phyloP scores from a whole-genome alignment of 2,888 invertebrate genomes.

The Dioctria rufipes region DNA sequence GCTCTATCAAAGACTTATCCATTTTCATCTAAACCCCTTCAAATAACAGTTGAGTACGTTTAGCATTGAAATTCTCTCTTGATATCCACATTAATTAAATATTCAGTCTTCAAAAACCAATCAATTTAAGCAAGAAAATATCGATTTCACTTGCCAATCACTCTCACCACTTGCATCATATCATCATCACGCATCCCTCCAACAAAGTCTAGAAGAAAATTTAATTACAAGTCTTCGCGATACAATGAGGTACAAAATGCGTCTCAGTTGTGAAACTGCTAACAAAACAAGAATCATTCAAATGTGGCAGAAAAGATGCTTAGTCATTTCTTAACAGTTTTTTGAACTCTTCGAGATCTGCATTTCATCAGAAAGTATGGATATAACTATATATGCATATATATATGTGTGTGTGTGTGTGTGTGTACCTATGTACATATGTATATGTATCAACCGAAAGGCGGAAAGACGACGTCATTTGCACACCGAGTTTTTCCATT shows the following conservation, averaged over 20 bases:
- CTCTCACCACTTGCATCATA: constrained; percentile 4
- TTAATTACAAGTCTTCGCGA: constrained; percentile 38
- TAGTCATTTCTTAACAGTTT: constrained; percentile 49
- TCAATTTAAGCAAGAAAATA: constrained; percentile 22
- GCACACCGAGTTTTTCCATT: constrained; percentile 19
- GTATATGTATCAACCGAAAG: neutral
- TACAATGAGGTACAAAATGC: constrained; percentile 44
- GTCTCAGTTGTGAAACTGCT: constrained; percentile 44
- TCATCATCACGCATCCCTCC: neutral
- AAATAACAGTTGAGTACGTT: too few species aligned
- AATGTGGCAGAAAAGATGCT: constrained; percentile 47
- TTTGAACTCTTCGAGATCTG: constrained; percentile 45
- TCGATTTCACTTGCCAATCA: constrained; percentile 35
- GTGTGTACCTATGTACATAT: too few species aligned
- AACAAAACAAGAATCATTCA: constrained; percentile 52
- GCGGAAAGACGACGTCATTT: constrained; percentile 23
- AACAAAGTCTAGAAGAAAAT: constrained; percentile 14
- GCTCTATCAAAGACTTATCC: too few species aligned
- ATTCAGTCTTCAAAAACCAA: neutral
- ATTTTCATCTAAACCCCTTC: too few species aligned
- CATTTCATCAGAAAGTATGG: constrained; percentile 2
- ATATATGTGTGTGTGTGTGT: too few species aligned
- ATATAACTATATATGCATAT: neutral
- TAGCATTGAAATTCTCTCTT: too few species aligned
- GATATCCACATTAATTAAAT: neutral